Conservation (phyloP, 2,113 vertebrate species). For the Procavia capensis region DNA sequence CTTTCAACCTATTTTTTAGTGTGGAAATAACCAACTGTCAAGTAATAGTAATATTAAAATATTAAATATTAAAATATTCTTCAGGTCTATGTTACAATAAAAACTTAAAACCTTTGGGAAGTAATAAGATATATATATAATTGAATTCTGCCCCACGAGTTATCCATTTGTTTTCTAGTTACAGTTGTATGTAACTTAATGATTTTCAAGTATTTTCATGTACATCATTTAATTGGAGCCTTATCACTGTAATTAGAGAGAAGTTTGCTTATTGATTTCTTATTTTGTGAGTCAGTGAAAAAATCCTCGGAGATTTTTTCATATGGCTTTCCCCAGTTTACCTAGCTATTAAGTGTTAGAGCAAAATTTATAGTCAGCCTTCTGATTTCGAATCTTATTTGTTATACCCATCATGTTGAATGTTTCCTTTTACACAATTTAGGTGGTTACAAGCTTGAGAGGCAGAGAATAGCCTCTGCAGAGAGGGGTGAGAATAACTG, state of each 20-base stretch:
- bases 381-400: conserved; percentile 24
- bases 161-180: conserved; percentile 8
- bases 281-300: background rate
- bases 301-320: background rate
- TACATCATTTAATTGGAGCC: background rate
- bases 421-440: background rate
- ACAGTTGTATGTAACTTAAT: background rate
- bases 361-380: background rate
- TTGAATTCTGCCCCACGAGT: background rate
- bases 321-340: background rate
- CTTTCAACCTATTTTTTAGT: background rate
- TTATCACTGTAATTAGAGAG: background rate
- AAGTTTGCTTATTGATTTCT: background rate
- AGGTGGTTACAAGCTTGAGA: background rate
- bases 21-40: background rate
- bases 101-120: conserved; percentile 11
- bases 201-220: background rate
- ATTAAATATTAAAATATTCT: background rate
- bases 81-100: background rate
- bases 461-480: background rate
- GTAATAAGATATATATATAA: background rate
- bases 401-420: background rate
- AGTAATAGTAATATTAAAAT: conserved; percentile 19
- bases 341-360: background rate
- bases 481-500: background rate